Evolutionary conservation across 2,888 invertebrate genomes (phyloP).

Genomic region (Macropis europaea): DNA sequence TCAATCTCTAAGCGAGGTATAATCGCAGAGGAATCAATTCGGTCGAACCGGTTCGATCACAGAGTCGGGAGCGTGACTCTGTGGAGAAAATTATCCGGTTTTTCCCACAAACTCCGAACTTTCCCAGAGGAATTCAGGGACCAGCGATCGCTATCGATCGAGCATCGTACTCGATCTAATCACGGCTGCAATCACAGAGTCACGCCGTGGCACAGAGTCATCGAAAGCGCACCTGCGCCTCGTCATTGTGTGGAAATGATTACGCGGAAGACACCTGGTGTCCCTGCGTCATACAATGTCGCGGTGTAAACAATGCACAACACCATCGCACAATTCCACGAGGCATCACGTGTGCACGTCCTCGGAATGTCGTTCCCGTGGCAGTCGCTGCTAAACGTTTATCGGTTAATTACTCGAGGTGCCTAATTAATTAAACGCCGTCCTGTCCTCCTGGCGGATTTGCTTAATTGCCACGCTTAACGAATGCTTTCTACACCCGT

Average conservation of each 20-base stretch:
- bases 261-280: conserved; percentile 61
- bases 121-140: conserved; percentile 30
- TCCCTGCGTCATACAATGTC: conserved; percentile 38
- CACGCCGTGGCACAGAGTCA: not conserved
- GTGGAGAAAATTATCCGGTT: conserved; percentile 27
- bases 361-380: conserved; percentile 46
- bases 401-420: conserved; percentile 69
- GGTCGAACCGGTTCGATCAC: conserved; percentile 18
- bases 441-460: conserved; percentile 65
- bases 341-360: conserved; percentile 25
- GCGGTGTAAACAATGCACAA: conserved; percentile 12
- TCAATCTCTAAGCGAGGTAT: conserved; percentile 13
- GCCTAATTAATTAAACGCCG: conserved; percentile 72
- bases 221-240: conserved; percentile 45
- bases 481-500: conserved; percentile 47
- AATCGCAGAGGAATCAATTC: not conserved
- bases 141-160: conserved; percentile 44
- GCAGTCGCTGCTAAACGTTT: conserved; percentile 52
- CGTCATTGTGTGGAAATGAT: conserved; percentile 69
- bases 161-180: conserved; percentile 40
- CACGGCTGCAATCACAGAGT: conserved; percentile 30
- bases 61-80: conserved; percentile 27
- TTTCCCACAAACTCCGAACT: conserved; percentile 47
- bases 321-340: too few relatives aligned
- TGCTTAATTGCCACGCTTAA: conserved; percentile 69